Evolutionary conservation across 2,888 invertebrate species (phyloP).

Genomic region (Drosophila trichaetosa): DNA sequence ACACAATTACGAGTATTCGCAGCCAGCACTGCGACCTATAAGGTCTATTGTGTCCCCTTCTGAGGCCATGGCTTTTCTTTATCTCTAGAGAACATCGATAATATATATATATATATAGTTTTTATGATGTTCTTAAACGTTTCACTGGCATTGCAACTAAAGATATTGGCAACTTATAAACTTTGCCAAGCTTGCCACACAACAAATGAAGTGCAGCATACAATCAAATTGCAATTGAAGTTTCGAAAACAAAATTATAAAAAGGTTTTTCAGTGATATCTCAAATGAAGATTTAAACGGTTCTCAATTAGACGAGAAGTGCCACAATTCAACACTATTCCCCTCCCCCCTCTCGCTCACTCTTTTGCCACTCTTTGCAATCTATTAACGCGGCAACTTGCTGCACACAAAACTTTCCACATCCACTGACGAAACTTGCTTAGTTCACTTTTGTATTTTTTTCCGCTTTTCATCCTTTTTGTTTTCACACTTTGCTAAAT

Average conservation of each 20-base stretch:
- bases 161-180: neutral
- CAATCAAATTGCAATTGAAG: conserved; percentile 7
- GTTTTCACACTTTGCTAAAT: conserved; percentile 4
- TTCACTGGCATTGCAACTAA: neutral
- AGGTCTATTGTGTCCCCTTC: too few species aligned
- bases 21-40: too few species aligned
- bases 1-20: too few species aligned
- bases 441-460: conserved; percentile 27
- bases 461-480: neutral
- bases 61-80: neutral
- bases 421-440: conserved; percentile 35
- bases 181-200: neutral
- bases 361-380: conserved; percentile 20
- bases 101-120: too few species aligned
- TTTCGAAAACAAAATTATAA: neutral
- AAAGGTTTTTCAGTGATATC: conserved; percentile 6
- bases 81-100: neutral
- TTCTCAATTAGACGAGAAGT: conserved; percentile 35
- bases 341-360: neutral
- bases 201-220: neutral
- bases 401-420: conserved; percentile 13
- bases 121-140: neutral
- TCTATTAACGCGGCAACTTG: conserved; percentile 43
- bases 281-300: conserved; percentile 26
- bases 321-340: neutral